phyloP scores from a whole-genome alignment of 2,797 vertebrate species.

The Capromys pilorides region DNA sequence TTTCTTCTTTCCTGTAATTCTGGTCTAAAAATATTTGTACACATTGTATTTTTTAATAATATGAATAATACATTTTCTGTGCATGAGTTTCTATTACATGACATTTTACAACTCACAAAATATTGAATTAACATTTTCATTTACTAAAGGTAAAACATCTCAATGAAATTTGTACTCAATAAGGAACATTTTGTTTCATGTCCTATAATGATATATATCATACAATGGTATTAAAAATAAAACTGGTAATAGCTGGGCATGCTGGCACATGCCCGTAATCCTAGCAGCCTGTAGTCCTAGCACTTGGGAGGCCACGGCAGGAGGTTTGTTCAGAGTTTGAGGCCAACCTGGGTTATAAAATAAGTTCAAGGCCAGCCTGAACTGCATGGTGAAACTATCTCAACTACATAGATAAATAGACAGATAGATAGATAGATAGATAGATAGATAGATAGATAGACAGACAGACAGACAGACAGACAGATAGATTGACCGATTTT shows the following conservation, averaged over 20 bases:
- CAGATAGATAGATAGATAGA: too few species aligned
- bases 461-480: background rate
- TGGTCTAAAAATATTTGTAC: constrained; percentile 8
- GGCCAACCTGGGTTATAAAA: background rate
- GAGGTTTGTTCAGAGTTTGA: background rate
- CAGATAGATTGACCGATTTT: background rate
- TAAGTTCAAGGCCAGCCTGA: background rate
- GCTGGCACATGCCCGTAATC: background rate
- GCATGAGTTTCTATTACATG: background rate
- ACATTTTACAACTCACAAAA: constrained; percentile 24
- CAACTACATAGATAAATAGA: background rate
- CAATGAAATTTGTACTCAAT: constrained; percentile 1
- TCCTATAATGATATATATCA: background rate
- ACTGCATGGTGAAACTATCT: background rate
- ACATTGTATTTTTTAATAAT: constrained; percentile 35
- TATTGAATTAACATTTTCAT: constrained; percentile 10
- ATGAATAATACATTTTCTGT: constrained; percentile 37
- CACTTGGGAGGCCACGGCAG: background rate
- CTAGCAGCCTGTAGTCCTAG: background rate
- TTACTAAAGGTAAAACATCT: constrained; percentile 42
- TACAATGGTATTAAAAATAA: background rate
- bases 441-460: background rate
- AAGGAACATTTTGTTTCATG: background rate
- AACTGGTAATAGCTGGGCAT: background rate
- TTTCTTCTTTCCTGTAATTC: constrained; percentile 16